phyloP scores from a whole-genome alignment of 2,113 vertebrate species.

The Megalops atlanticus region DNA sequence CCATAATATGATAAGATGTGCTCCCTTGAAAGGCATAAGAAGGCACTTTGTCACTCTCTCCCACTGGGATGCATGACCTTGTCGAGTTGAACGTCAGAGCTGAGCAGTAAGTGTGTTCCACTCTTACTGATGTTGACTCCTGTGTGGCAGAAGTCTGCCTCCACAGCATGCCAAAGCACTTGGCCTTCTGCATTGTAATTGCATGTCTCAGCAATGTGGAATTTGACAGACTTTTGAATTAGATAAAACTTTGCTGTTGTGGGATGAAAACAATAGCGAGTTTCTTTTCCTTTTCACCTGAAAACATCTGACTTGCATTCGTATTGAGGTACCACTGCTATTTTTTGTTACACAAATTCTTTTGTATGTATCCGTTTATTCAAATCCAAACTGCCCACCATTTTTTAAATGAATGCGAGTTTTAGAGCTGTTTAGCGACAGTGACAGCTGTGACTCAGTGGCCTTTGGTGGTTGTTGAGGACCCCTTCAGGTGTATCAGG shows the following conservation, averaged over 20 bases:
- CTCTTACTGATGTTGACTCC: background rate
- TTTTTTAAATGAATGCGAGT: background rate
- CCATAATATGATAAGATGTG: background rate
- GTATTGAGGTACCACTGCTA: background rate
- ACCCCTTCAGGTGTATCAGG: background rate
- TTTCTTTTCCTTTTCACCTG: background rate
- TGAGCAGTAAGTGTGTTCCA: background rate
- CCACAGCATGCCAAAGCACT: background rate
- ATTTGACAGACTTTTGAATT: background rate
- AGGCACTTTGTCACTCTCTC: background rate
- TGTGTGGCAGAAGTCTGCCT: background rate
- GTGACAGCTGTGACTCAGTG: background rate
- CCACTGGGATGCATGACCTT: background rate
- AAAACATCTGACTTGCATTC: background rate
- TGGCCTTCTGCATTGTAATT: background rate
- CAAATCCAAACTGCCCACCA: constrained; percentile 5
- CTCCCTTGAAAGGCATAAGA: background rate
- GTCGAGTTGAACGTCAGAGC: background rate
- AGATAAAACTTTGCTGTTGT: background rate
- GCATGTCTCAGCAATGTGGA: background rate
- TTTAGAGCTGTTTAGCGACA: background rate
- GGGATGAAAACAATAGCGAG: background rate
- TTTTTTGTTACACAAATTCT: background rate
- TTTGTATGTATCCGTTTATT: background rate
- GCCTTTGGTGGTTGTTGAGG: background rate